Base-by-base conservation (phyloP, 2,888 invertebrate genomes). In the Charanyca ferruginea region DNA sequence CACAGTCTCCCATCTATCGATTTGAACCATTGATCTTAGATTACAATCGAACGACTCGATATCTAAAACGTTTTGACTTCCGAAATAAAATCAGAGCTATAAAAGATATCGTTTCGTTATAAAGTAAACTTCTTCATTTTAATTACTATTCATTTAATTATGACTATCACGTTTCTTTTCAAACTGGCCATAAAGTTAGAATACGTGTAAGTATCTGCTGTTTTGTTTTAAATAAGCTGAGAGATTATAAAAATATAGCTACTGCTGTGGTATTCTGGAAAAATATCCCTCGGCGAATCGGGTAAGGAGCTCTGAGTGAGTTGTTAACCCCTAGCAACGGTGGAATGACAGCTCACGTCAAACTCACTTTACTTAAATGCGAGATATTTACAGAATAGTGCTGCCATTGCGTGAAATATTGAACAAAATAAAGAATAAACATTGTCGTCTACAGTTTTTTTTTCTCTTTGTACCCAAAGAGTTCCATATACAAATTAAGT, bases 41-140 rank as follows among this genome's bases (percentile, higher is more conserved):
- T 76, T 74, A 77, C 52, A 53, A 75, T 66, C 78, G 41, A 32
- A 52, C 8, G 52, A 76, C 66, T 32, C 42, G 71, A 75, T 66
- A 68, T 66, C 64, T 67, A 55, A 71, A 73, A 74, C 73, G 55
- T 35, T 68, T 66, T 57, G 66, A 80, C 81, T 80, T 65, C 79
- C 66, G 74, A 74, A 62, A 67, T 80, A 66, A 78, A 78, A 53
- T 64, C 49, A 38, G 18, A 55, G 54, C 45, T 13, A 77, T 73
- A 71, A 80, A 80, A 72, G 23, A 53, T 60, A 32, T 68, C 8
- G 47, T 61, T 65, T 49, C 9, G 25, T 48, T 48, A 51, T 20
- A 49, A 55, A 51, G 49, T 53, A 47, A 66, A 55, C 49, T 53
- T 72, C 53, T 72, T 75, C 20, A 64, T 75, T 49, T 67, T 70